Conservation (phyloP, 2,113 vertebrate genomes). For the Microcebus griseorufus region DNA sequence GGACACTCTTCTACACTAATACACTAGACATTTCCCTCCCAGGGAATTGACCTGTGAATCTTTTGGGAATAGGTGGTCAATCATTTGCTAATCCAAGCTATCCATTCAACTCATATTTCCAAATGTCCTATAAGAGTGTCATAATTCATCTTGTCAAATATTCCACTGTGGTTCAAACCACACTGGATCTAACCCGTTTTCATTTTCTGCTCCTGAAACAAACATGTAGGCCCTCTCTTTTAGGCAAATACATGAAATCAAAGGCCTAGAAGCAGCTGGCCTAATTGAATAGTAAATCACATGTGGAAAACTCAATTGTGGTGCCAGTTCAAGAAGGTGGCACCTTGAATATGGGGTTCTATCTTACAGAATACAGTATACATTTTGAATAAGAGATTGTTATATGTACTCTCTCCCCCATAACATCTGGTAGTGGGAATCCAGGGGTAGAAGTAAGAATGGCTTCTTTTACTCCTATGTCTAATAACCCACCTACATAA, state of each 20-base stretch:
- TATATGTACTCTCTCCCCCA: not conserved
- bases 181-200: not conserved
- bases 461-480: not conserved
- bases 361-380: not conserved
- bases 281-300: not conserved
- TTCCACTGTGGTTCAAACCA: not conserved
- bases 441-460: not conserved
- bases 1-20: not conserved
- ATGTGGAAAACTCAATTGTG: not conserved
- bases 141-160: not conserved
- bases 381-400: not conserved
- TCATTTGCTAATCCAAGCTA: not conserved
- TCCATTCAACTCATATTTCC: not conserved
- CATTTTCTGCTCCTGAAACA: not conserved
- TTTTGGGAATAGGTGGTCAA: not conserved
- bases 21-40: not conserved
- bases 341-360: not conserved
- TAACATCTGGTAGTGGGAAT: not conserved
- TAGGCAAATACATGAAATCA: not conserved
- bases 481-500: not conserved
- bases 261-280: not conserved
- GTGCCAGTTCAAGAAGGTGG: not conserved
- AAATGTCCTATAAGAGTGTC: not conserved
- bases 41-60: not conserved
- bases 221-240: not conserved